Base-by-base conservation (phyloP, 2,797 vertebrate genomes). In the Ammospiza maritima region DNA sequence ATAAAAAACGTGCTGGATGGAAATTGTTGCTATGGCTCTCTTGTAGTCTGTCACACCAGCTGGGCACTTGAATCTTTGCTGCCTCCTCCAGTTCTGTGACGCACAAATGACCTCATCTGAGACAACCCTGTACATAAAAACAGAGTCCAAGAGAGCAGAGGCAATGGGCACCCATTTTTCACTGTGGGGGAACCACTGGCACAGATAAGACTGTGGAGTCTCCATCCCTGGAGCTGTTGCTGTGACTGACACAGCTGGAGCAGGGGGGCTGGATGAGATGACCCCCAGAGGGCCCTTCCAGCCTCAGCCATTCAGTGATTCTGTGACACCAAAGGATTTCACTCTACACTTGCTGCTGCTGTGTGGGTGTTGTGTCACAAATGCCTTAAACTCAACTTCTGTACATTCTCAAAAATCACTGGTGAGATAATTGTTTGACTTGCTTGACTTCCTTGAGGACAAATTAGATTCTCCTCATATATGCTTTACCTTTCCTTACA, bases 391-490 rank as follows among this genome's bases (percentile, higher is more conserved):
- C 27, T 23, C 26, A 38, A 18, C 36, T 87, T 71, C 32, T 54
- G 23, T 16, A 48, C 19, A 25, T 58, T 84, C 58, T 76, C 76
- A 32, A 5, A 83, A 91, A 53, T 70, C 66, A 34, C 9, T n/a
- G 56, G 16, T 47, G 79, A 83, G 50, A 25, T 66, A 83, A 78
- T 30, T 34, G 32, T 72, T 81, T 65, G 62, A 54, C 51, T 88
- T 92, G 48, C 82, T 71, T 93, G 65, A 77, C 58, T 86, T 92
- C 38, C 67, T 56, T 34, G 36, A 86, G 60, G 62, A 79, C 51
- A 90, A 85, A 84, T 60, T 42, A 45, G 44, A 64, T 75, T 88
- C 32, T 65, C 22, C 38, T 85, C 47, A 56, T 48, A 44, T 34
- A 25, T 3, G 2, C 27, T 75, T 88, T 58, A 91, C 34, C 30